Conservation (phyloP, 2,113 vertebrate species). For the Egretta garzetta region DNA sequence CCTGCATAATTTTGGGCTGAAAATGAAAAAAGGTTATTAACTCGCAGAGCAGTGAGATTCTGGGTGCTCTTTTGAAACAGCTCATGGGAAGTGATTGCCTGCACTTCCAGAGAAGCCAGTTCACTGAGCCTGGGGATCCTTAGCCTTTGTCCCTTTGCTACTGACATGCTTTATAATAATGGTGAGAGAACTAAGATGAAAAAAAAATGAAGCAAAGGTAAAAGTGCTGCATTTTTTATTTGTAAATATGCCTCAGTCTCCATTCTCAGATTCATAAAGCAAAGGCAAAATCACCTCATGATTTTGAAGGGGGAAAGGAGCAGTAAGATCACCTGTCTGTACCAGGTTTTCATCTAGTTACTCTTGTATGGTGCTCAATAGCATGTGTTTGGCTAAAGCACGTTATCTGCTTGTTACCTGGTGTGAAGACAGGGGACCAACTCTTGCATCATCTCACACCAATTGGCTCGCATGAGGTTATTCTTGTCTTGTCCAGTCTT, state of each 20-base stretch:
- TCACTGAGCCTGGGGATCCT: not conserved
- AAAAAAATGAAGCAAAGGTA: not conserved
- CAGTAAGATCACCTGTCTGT: not conserved
- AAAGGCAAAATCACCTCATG: not conserved
- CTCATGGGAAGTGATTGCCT: not conserved
- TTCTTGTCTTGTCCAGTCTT: not conserved
- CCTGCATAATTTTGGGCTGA: not conserved
- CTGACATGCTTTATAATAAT: not conserved
- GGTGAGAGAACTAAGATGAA: not conserved
- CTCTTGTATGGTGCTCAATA: not conserved
- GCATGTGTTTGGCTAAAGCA: not conserved
- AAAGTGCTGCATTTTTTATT: not conserved
- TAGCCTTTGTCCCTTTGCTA: not conserved
- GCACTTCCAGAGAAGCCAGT: not conserved
- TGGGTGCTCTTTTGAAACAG: not conserved
- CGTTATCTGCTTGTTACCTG: not conserved
- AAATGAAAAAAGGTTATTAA: not conserved
- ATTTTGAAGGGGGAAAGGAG: not conserved
- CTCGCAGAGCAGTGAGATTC: not conserved
- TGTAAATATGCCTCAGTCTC: not conserved
- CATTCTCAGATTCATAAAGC: not conserved
- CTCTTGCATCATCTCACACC: not conserved
- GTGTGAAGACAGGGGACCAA: not conserved
- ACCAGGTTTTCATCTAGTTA: not conserved
- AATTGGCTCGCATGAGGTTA: rapidly evolving